Conservation (phyloP, 2,797 vertebrate genomes). For the Chaetodon trifasciatus region DNA sequence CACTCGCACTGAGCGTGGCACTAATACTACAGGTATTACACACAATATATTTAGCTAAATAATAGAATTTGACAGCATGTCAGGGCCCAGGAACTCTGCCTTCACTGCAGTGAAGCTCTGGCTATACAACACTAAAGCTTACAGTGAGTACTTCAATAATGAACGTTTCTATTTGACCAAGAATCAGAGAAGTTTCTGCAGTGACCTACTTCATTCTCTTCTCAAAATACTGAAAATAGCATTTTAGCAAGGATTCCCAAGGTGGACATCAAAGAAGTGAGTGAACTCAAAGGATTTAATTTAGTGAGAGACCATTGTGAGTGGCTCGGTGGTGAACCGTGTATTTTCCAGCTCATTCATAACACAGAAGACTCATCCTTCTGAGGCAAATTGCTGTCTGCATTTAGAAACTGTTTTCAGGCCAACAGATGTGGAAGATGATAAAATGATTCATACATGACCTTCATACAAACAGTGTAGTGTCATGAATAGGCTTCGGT, state of each 20-base stretch:
- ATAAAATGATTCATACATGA: slow-evolving; percentile 26
- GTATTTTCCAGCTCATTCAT: slow-evolving; percentile 51
- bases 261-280: slow-evolving; percentile 32
- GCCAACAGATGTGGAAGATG: slow-evolving; percentile 32
- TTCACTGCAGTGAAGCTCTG: neutral
- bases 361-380: slow-evolving; percentile 13
- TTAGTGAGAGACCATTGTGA: slow-evolving; percentile 34
- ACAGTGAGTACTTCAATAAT: neutral
- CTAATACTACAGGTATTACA: slow-evolving; percentile 3
- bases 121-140: neutral
- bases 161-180: neutral
- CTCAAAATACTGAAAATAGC: slow-evolving; percentile 28
- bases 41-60: neutral
- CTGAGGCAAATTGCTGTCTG: slow-evolving; percentile 20
- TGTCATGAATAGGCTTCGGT: neutral
- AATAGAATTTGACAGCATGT: neutral
- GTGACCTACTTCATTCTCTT: slow-evolving; percentile 14
- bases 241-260: slow-evolving; percentile 38
- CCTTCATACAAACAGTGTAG: neutral
- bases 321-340: slow-evolving; percentile 34
- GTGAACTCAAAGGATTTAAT: slow-evolving; percentile 39
- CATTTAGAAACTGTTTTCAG: slow-evolving; percentile 44
- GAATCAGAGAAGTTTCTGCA: neutral
- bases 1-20: neutral
- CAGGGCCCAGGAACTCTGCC: neutral